Base-by-base conservation (phyloP, 2,888 invertebrate genomes). In the Heterodera filipjevi region DNA sequence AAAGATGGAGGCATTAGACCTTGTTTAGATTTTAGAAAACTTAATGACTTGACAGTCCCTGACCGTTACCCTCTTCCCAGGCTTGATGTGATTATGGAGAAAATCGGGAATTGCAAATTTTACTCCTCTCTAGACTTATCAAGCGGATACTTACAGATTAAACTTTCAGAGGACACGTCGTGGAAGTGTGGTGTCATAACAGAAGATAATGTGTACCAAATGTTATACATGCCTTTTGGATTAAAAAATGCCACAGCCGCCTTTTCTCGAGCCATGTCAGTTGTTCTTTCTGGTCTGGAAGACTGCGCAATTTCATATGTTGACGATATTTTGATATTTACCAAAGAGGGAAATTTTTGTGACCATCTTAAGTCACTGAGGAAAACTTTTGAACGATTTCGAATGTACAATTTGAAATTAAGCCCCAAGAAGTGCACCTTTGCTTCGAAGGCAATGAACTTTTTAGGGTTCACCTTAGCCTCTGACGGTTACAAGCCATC, bases 1-100 rank as follows among this genome's bases (percentile, higher is more conserved):
- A 85, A 85, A 64, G 82, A 82, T 71, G 84, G 84, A 2, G 66
- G 74, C 1, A 68, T 84, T 0, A 27, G 84, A 71, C 79, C 81
- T 0, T 84, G 84, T 44, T 39, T 84, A 3, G 84, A 84, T 64
- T 83, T 83, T 44, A 35, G 84, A 8, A 72, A 75, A 44, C 59
- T 82, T 0, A 84, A 84, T 66, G 79, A 79, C 3, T 73, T 53
- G 0, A 83, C 82, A 0, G 77, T 82, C n/a, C 81, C 80, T 0
- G 83, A 84, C 49, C 71, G 76, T 30, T 85, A 71, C 35, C 78
- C 78, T 8, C 53, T 78, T 19, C 78, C 78, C 16, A 44, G 53
- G 12, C 32, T 77, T 27, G 78, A 78, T 27, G 30, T 59, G 16
- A 35, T 78, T n/a, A 27, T 78, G 22, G 77, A 78, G 59, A 78